Conservation (phyloP, 2,888 invertebrate species). For the Lasioglossum figueresi region DNA sequence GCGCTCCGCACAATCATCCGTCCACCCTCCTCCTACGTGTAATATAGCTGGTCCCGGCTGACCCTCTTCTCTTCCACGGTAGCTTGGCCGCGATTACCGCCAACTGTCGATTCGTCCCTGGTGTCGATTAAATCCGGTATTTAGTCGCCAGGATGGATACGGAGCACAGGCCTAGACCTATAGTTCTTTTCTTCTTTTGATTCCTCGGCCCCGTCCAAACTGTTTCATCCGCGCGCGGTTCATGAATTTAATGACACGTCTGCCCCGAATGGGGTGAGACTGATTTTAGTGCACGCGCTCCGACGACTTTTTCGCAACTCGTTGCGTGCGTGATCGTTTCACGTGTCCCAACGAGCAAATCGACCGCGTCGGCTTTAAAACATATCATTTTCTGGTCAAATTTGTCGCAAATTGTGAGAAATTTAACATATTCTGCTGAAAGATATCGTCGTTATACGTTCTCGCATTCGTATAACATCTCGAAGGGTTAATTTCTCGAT, state of each 20-base stretch:
- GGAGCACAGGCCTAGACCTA: conserved; percentile 28
- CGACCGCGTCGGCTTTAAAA: background rate
- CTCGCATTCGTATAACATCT: no score
- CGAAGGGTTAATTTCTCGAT: background rate
- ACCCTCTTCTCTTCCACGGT: conserved; percentile 59
- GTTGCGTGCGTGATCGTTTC: background rate
- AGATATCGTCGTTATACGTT: background rate
- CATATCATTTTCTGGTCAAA: background rate
- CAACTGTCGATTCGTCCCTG: conserved; percentile 79
- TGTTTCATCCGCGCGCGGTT: conserved; percentile 15
- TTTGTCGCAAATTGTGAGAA: background rate
- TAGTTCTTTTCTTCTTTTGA: conserved; percentile 32
- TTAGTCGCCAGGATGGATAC: conserved; percentile 67
- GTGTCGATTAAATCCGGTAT: conserved; percentile 72
- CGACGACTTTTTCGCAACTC: conserved; percentile 7
- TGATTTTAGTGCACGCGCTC: conserved; percentile 4
- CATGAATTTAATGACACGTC: conserved; percentile 31
- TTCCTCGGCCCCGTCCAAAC: conserved; percentile 6
- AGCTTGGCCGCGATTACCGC: conserved; percentile 74
- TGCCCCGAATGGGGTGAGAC: background rate
- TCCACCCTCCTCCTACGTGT: conserved; percentile 38
- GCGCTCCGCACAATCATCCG: conserved; percentile 57
- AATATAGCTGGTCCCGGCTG: conserved; percentile 1
- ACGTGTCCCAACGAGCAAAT: background rate
- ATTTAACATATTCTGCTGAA: background rate